Percentiles rank a stretch among this genome's conserved stretches.
phyloP scores from a whole-genome alignment of 30 jellyfish, hydroid and myxozoan genomes.

The Pelagia noctiluca region DNA sequence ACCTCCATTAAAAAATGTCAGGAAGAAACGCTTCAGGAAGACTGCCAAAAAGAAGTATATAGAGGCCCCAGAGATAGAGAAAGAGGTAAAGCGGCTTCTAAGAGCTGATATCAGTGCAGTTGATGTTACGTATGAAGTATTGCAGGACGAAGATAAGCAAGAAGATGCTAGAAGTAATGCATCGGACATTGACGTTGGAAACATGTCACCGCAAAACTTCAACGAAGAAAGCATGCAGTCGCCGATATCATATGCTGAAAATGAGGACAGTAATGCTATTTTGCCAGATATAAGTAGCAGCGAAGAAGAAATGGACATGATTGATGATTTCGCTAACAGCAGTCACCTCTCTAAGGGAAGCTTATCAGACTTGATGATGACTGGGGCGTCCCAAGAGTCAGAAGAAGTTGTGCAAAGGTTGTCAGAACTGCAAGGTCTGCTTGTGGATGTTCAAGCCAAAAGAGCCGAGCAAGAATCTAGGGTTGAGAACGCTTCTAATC shows the following conservation, averaged over 20 bases:
- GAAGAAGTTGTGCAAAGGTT: constrained; percentile 34
- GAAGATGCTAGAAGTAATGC: constrained; percentile 83
- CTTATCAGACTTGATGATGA: constrained; percentile 13
- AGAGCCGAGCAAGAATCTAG: constrained; percentile 89
- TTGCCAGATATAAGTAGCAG: constrained; percentile 98
- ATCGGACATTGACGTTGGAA: constrained; percentile 90
- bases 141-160: constrained; percentile 81
- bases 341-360: constrained; percentile 41
- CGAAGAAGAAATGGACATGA: constrained; percentile 88
- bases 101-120: constrained; percentile 99
- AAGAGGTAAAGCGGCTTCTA: constrained; percentile 90
- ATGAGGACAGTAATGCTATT: constrained; percentile 72
- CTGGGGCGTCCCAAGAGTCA: constrained; percentile 8
- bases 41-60: constrained; percentile 95
- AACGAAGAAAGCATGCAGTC: constrained; percentile 73
- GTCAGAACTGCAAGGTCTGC: constrained; percentile 57
- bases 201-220: constrained; percentile 52
- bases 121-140: constrained; percentile 90
- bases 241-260: constrained; percentile 71
- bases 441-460: constrained; percentile 75
- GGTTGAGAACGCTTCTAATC: constrained; percentile 87
- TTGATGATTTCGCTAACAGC: constrained; percentile 21
- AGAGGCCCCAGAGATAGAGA: constrained; percentile 98
- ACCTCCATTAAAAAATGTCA: constrained; percentile 96
- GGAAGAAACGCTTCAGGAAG: constrained; percentile 93